Evolutionary conservation across 2,113 vertebrate genomes (phyloP).

Genomic region (Ginglymostoma cirratum): DNA sequence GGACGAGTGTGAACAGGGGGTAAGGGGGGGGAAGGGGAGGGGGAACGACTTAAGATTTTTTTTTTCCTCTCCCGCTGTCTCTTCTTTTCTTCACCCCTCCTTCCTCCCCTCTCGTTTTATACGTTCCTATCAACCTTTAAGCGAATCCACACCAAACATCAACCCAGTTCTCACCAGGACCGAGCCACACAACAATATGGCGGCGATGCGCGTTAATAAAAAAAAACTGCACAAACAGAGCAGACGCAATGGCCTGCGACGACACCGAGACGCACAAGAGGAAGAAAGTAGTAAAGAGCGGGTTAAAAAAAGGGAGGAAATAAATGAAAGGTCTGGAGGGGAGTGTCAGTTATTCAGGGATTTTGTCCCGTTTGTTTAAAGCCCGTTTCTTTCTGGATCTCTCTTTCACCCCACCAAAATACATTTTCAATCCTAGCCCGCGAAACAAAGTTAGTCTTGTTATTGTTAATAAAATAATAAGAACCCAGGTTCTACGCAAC

Average conservation of each 20-base stretch:
- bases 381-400: no score
- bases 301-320: neutral
- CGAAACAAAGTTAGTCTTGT: neutral
- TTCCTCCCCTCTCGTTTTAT: neutral
- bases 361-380: neutral
- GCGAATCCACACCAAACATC: neutral
- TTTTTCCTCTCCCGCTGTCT: neutral
- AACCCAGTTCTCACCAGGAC: constrained; percentile 41
- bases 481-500: neutral
- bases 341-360: neutral
- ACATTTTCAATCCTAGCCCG: neutral
- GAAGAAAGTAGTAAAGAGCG: neutral
- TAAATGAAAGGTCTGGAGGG: neutral
- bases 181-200: constrained; percentile 35
- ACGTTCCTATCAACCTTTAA: neutral
- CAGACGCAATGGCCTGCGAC: constrained; percentile 39
- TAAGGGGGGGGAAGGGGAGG: neutral
- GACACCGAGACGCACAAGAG: constrained; percentile 36
- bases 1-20: neutral
- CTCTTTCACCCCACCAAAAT: neutral
- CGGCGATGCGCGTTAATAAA: constrained; percentile 26
- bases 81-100: neutral
- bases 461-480: neutral
- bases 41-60: neutral
- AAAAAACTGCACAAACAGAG: constrained; percentile 40